These are phyloP conservation scores for Heteromormyrus szaboi DNA, from an alignment of 2,797 vertebrate species.

Conservation along the genomic window DNA sequence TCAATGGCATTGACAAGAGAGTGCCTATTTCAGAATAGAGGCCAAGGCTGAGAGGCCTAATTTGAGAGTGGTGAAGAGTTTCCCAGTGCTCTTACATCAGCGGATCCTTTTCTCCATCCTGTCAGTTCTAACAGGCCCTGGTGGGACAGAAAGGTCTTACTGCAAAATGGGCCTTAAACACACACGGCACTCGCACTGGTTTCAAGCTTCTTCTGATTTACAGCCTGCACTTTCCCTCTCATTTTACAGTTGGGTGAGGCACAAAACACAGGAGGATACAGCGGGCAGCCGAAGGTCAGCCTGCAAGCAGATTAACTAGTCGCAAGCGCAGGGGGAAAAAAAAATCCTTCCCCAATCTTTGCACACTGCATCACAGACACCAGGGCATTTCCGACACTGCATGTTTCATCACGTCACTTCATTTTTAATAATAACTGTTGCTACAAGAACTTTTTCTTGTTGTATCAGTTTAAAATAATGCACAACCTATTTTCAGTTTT, in stretches of 20 bases:
- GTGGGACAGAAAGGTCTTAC: constrained; percentile 38
- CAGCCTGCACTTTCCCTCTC: constrained; percentile 57
- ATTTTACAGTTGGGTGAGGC: constrained; percentile 64
- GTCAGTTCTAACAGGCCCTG: constrained; percentile 22
- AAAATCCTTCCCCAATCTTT: constrained; percentile 29
- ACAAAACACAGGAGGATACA: constrained; percentile 49
- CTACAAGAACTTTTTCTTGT: background rate
- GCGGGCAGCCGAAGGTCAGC: constrained; percentile 60
- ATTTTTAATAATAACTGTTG: background rate
- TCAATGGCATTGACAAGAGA: constrained; percentile 7
- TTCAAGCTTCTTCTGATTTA: constrained; percentile 59
- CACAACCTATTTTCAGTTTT: background rate
- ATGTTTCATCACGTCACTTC: background rate
- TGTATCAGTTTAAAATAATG: background rate
- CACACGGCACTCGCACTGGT: constrained; percentile 37
- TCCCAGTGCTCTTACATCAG: constrained; percentile 12
- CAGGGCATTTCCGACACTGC: background rate
- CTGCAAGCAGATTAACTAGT: constrained; percentile 43
- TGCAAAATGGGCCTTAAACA: constrained; percentile 42
- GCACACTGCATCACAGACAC: constrained; percentile 18
- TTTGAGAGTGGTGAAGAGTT: constrained; percentile 35
- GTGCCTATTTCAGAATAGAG: constrained; percentile 31
- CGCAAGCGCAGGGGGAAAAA: constrained; percentile 14
- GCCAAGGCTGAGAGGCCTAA: constrained; percentile 27
- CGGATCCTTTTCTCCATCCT: constrained; percentile 22